Conservation (phyloP, 2,113 vertebrate species). For the Polypterus senegalus region DNA sequence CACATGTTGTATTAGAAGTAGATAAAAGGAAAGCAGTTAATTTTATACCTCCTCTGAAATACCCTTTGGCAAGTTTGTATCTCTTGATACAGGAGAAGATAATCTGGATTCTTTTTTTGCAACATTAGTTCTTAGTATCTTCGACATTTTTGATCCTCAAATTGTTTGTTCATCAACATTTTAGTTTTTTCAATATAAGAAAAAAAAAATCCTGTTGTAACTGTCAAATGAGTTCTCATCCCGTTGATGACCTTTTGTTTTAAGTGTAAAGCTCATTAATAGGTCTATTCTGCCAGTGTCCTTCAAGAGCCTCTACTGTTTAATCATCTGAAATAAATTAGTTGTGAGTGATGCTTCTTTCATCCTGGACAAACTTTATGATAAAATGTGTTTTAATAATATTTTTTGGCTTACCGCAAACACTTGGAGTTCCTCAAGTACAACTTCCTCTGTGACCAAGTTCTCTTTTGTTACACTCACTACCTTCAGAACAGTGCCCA, state of each 20-base stretch:
- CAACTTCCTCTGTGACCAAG: slow-evolving; percentile 78
- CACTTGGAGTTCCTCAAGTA: slow-evolving; percentile 83
- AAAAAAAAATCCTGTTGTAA: too few species aligned
- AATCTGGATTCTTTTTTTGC: slow-evolving; percentile 1
- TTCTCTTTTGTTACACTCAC: slow-evolving; percentile 88
- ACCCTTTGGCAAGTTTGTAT: slow-evolving; percentile 1
- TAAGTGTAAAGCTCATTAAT: not conserved
- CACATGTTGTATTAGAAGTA: not conserved
- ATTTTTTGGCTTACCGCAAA: slow-evolving; percentile 61
- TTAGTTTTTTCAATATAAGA: slow-evolving; percentile 3
- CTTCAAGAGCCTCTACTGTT: not conserved
- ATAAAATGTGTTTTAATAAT: not conserved
- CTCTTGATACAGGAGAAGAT: not conserved
- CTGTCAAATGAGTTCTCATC: too few species aligned
- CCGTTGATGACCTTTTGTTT: too few species aligned
- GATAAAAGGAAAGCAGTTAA: slow-evolving; percentile 5
- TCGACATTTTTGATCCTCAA: slow-evolving; percentile 6
- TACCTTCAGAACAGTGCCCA: slow-evolving; percentile 79
- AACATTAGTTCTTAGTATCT: slow-evolving; percentile 5
- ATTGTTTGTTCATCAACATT: not conserved
- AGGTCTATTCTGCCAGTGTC: not conserved
- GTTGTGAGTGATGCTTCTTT: not conserved
- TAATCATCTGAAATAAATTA: not conserved
- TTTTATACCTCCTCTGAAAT: not conserved
- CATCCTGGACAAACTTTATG: not conserved